phyloP scores from a whole-genome alignment of 2,888 invertebrate species.

The Chrysolina haemoptera region DNA sequence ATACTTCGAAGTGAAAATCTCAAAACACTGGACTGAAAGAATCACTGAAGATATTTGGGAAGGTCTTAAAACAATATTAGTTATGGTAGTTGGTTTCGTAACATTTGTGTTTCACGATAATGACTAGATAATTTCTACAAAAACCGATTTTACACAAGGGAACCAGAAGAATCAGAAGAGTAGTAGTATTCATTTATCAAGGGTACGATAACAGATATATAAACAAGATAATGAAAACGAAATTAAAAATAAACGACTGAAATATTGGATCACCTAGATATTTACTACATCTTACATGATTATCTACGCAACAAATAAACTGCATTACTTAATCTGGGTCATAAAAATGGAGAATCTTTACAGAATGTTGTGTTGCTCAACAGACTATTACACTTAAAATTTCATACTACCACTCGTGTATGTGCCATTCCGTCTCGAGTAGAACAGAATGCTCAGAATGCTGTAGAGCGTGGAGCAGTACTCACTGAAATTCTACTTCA shows the following conservation, averaged over 20 bases:
- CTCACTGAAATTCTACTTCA: slow-evolving; percentile 42
- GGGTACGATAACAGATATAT: no score
- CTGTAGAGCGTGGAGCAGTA: slow-evolving; percentile 44
- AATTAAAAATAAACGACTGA: no score
- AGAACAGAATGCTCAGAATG: slow-evolving; percentile 36
- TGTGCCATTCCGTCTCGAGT: slow-evolving; percentile 34
- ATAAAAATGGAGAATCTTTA: not conserved
- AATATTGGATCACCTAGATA: not conserved
- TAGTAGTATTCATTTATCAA: no score
- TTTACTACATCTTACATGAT: not conserved
- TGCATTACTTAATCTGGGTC: not conserved
- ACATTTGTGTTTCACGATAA: not conserved
- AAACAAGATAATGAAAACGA: no score
- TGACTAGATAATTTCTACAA: no score
- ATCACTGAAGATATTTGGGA: no score
- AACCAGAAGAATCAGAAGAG: no score
- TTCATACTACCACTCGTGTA: slow-evolving; percentile 29
- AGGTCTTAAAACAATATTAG: not conserved
- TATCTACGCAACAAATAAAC: not conserved
- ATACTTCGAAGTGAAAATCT: no score
- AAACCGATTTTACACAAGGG: no score
- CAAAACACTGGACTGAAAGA: no score
- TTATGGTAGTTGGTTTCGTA: not conserved
- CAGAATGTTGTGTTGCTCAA: not conserved
- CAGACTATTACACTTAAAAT: slow-evolving; percentile 21